Base-by-base conservation (phyloP, 2,113 vertebrate species). In the Pseudorectes ferrugineus region DNA sequence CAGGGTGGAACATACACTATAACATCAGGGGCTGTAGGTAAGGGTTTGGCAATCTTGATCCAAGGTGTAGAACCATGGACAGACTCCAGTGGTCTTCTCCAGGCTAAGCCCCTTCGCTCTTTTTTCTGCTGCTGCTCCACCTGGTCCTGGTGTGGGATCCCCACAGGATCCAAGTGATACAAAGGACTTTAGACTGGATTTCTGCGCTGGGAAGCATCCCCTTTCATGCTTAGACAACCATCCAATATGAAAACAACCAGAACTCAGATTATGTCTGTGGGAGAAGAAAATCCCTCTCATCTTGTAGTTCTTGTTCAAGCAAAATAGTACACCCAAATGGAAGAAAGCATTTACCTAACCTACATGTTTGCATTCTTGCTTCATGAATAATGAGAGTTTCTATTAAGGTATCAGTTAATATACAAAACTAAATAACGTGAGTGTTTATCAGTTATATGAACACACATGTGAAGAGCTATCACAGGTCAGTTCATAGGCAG, bases 381-480 rank as follows among this genome's bases (percentile, higher is more conserved):
- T 67, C 26, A 23, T n/a, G 12, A 65, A 63, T 29, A 67, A 28
- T 7, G 22, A 43, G 2, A 78, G 9, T 36, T 72, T 80, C 24
- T 84, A 9, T 6, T 35, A 36, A 49, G 3, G 7, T 55, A 17
- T 72, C 31, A 55, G 7, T 76, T 66, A 81, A 29, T 18, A 75
- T 22, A 48, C n/a, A 79, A 88, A 83, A 28, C 5, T 55, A 40
- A 57, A 70, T 52, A 45, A 80, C 16, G 6, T 19, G 25, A 78
- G 2, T 2, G 3, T 48, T 45, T 14, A 24, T 61, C 2, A 1
- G 3, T 67, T 63, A 22, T 24, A 65, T 28, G 40, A 65, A 61
- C 2, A 2, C 3, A 29, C 12, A 3, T 1, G 5, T 14, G 52
- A 88, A 43, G 28, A 26, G 12, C 20, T 54, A 5, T 40, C 24